A percentile compares a stretch with the other conserved stretches of the same genome.
These are phyloP conservation scores for Micromys minutus DNA, from an alignment of 2,113 vertebrate genomes.

Conservation along the genomic window DNA sequence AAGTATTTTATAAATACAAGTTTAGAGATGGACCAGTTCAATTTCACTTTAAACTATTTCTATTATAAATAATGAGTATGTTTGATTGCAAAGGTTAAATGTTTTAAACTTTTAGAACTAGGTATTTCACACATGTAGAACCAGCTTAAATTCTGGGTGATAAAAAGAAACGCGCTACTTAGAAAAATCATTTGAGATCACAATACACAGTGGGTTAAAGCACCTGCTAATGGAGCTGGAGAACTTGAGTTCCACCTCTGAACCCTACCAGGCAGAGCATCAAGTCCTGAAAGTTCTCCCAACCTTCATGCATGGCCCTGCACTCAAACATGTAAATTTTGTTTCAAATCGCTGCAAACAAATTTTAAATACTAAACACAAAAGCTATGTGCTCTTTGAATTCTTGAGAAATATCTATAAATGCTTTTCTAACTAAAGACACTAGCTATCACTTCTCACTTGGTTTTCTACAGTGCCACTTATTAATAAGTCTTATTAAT, in stretches of 20 bases:
- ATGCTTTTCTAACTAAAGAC: not conserved
- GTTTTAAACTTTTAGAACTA: not conserved
- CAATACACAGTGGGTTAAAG: no score
- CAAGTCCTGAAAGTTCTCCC: not conserved
- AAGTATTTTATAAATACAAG: conserved; percentile 39
- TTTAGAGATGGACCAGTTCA: not conserved
- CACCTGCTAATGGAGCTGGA: not conserved
- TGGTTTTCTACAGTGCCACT: not conserved
- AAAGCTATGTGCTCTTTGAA: not conserved
- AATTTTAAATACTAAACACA: not conserved
- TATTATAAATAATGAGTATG: not conserved
- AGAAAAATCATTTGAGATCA: not conserved
- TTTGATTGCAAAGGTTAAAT: conserved; percentile 42
- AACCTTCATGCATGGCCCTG: no score
- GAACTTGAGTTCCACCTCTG: not conserved
- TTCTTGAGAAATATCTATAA: not conserved
- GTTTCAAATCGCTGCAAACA: not conserved
- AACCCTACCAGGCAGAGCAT: no score
- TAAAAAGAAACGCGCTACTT: not conserved
- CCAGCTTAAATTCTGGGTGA: not conserved
- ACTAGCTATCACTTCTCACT: not conserved
- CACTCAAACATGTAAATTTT: not conserved
- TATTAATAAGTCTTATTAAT: conserved; percentile 20
- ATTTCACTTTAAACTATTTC: conserved; percentile 36
- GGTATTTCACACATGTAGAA: not conserved